Evolutionary conservation across 2,797 vertebrate species (phyloP).

Genomic region (Alosa sapidissima): DNA sequence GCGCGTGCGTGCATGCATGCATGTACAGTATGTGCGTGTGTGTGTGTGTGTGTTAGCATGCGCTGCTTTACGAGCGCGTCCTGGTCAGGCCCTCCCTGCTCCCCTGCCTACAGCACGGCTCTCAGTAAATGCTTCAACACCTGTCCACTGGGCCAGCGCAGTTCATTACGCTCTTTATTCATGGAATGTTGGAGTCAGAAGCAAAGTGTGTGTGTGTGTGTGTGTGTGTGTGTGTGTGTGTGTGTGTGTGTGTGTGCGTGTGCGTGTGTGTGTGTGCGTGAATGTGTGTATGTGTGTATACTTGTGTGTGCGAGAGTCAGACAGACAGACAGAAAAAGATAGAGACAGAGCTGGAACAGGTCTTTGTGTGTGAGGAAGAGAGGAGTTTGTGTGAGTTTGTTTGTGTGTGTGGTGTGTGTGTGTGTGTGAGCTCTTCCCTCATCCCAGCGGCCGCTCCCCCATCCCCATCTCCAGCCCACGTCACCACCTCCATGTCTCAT

Average conservation of each 20-base stretch:
- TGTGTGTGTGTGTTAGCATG: constrained; percentile 46
- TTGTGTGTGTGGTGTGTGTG: too few relatives aligned
- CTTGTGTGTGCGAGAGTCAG: too few relatives aligned
- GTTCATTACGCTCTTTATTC: constrained; percentile 37
- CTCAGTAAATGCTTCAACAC: constrained; percentile 54
- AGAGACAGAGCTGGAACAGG: neutral
- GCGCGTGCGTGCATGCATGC: too few relatives aligned
- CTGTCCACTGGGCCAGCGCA: constrained; percentile 35
- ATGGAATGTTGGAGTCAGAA: constrained; percentile 28
- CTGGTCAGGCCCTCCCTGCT: neutral
- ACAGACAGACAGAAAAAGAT: neutral
- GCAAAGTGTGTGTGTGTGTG: neutral
- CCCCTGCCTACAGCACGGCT: constrained; percentile 27
- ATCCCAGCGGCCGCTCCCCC: too few relatives aligned
- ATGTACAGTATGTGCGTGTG: neutral
- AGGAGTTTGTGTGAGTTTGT: too few relatives aligned
- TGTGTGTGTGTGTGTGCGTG: neutral
- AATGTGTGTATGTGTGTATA: neutral
- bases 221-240: neutral
- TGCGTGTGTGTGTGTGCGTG: constrained; percentile 8
- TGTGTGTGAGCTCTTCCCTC: too few relatives aligned
- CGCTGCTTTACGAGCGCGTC: constrained; percentile 38
- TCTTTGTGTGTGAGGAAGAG: neutral
- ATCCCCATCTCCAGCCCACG: too few relatives aligned
- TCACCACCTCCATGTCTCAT: too few relatives aligned